phyloP scores from a whole-genome alignment of 2,888 invertebrate genomes.

The Caenorhabditis sp. region DNA sequence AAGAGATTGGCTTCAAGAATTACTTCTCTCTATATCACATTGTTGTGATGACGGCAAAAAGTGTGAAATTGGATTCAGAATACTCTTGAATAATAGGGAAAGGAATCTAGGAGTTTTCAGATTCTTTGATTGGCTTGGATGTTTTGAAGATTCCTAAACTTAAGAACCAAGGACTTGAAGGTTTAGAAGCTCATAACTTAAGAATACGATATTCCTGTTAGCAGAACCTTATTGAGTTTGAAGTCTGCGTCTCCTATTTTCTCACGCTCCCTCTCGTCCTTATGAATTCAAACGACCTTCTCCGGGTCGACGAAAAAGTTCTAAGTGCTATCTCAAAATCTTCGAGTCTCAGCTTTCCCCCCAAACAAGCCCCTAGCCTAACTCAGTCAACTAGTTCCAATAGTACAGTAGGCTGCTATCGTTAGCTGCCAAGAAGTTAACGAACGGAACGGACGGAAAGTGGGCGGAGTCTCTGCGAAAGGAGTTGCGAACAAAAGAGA shows the following conservation, averaged over 20 bases:
- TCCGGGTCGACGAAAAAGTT: no score
- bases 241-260: no score
- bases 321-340: background rate
- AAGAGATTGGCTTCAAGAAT: background rate
- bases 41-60: background rate
- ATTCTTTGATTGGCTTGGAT: background rate
- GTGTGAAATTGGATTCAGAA: conserved; percentile 3
- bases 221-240: no score
- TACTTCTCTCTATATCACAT: background rate
- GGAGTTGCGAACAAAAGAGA: conserved; percentile 32
- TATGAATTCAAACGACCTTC: no score
- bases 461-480: conserved; percentile 6
- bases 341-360: background rate
- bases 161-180: background rate
- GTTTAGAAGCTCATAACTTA: background rate
- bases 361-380: background rate
- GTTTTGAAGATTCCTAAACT: background rate
- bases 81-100: no score
- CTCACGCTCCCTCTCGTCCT: no score
- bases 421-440: conserved; percentile 2
- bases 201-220: no score
- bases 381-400: background rate
- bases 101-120: background rate
- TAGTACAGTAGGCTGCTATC: background rate
- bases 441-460: conserved; percentile 28